phyloP scores from a whole-genome alignment of 1,140 invertebrate species.

The Diachasma alloeum region DNA sequence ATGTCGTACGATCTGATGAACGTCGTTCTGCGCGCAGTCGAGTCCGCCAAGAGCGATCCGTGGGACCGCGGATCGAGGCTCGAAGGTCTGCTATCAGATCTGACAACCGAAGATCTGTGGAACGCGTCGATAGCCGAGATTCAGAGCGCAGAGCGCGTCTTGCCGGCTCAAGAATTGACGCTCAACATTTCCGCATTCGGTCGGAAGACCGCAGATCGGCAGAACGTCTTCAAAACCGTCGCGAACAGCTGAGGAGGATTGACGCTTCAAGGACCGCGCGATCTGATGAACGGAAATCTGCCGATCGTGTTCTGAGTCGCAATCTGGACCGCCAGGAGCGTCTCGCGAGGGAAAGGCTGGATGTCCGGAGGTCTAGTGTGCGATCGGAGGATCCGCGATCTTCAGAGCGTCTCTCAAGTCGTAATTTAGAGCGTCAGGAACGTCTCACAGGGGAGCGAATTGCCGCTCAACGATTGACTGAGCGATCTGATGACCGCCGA shows the following conservation, averaged over 20 bases:
- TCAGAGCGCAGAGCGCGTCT: neutral
- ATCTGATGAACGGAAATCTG: no score
- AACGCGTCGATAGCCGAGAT: neutral
- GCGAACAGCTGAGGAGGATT: no score
- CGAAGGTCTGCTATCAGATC: neutral
- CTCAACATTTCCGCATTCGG: neutral
- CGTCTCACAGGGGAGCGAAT: neutral
- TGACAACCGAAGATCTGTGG: neutral
- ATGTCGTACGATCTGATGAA: neutral
- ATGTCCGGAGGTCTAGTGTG: neutral
- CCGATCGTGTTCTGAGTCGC: no score
- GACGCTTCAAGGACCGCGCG: no score
- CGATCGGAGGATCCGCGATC: neutral
- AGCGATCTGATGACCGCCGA: neutral
- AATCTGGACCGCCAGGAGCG: no score
- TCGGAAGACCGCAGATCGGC: neutral
- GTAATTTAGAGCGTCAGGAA: neutral
- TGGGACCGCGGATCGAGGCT: no score
- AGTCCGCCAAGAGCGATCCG: neutral
- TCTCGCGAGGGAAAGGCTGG: neutral
- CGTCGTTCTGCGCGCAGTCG: no score
- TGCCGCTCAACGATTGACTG: neutral
- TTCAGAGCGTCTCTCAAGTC: neutral
- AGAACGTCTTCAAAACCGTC: no score
- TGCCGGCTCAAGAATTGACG: neutral